These are phyloP conservation scores for Eucriotettix oculatus DNA, from an alignment of 2,888 invertebrate genomes.

Conservation along the genomic window DNA sequence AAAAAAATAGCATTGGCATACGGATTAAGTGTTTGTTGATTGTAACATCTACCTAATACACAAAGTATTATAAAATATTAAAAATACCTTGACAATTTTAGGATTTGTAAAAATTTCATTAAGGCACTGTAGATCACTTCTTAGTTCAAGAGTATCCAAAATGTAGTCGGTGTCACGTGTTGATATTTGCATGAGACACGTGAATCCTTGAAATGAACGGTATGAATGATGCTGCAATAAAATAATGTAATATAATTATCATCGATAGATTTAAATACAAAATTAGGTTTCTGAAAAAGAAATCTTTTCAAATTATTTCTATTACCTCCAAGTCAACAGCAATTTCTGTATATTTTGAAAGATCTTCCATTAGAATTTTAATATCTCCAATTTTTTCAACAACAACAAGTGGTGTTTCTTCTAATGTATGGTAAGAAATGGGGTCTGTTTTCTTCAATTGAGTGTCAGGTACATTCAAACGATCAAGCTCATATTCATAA, in stretches of 20 bases:
- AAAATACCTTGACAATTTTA: constrained; percentile 63
- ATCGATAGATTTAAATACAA: neutral
- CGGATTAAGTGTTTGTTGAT: neutral
- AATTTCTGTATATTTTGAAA: constrained; percentile 51
- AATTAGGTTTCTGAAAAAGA: neutral
- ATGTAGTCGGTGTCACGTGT: constrained; percentile 68
- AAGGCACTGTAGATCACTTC: constrained; percentile 62
- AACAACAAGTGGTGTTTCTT: constrained; percentile 46
- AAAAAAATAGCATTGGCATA: neutral
- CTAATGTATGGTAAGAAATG: constrained; percentile 31
- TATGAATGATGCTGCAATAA: constrained; percentile 66
- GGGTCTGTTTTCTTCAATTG: constrained; percentile 31
- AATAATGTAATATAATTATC: neutral
- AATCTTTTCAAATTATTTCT: neutral
- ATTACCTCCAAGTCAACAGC: constrained; percentile 68
- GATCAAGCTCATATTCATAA: constrained; percentile 67
- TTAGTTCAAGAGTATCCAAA: constrained; percentile 70
- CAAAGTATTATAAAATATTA: neutral
- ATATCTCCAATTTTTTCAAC: constrained; percentile 51
- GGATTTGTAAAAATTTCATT: constrained; percentile 86
- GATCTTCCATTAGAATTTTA: constrained; percentile 42
- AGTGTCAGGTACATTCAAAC: constrained; percentile 40
- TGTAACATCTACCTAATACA: neutral
- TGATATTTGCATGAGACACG: constrained; percentile 91
- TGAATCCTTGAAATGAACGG: constrained; percentile 81